These are phyloP conservation scores for Ploceus nigricollis DNA, from an alignment of 2,113 vertebrate genomes.

Conservation along the genomic window DNA sequence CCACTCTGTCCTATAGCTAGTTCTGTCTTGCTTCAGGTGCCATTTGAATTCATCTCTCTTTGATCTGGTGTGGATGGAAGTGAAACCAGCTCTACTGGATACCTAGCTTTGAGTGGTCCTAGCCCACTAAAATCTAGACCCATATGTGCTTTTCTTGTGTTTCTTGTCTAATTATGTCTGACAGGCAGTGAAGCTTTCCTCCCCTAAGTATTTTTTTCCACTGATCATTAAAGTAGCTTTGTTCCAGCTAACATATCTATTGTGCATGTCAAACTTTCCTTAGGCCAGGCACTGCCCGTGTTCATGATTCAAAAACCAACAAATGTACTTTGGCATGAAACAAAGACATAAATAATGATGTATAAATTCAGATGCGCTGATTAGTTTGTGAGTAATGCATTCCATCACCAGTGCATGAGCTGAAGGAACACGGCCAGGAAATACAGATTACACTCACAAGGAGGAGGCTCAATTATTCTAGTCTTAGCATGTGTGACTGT, in stretches of 20 bases:
- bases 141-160: background rate
- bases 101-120: background rate
- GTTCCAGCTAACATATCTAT: background rate
- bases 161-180: background rate
- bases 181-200: background rate
- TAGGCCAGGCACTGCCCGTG: background rate
- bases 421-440: conserved; percentile 21
- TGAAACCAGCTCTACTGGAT: background rate
- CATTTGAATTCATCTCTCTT: background rate
- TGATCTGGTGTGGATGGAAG: background rate
- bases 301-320: background rate
- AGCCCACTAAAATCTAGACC: background rate
- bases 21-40: background rate
- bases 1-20: background rate
- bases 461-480: conserved; percentile 20
- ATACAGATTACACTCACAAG: background rate
- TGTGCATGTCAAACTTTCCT: background rate
- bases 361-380: conserved; percentile 14
- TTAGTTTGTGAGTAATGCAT: background rate
- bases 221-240: background rate
- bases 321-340: conserved; percentile 1
- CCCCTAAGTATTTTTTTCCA: background rate
- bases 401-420: background rate
- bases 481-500: background rate
- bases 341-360: conserved; percentile 9